A percentile compares a stretch with the other conserved stretches of the same genome.
Evolutionary conservation across 2,797 vertebrate species (phyloP).

Genomic region (Decapterus maruadsi): DNA sequence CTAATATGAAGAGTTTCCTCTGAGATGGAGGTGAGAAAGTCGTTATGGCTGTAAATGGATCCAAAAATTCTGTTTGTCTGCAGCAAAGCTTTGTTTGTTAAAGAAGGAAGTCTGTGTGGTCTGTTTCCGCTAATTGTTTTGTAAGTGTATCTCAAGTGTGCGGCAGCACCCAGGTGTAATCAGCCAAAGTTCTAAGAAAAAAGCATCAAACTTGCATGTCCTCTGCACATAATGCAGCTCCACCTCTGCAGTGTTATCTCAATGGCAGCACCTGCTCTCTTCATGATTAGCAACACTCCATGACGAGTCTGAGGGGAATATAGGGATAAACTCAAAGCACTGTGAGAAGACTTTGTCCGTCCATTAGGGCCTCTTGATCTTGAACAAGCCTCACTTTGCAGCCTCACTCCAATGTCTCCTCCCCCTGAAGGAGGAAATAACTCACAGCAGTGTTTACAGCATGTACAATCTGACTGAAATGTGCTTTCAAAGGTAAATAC

Average conservation of each 20-base stretch:
- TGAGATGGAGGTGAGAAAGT: not conserved
- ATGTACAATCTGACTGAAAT: not conserved
- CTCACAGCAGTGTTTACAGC: not conserved
- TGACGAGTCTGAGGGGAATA: conserved; percentile 55
- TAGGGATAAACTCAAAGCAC: conserved; percentile 50
- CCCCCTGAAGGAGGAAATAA: not conserved
- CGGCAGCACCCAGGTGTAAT: conserved; percentile 40
- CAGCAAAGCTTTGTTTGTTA: conserved; percentile 4
- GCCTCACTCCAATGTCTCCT: conserved; percentile 28
- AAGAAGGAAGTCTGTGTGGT: conserved; percentile 10
- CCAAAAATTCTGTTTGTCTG: not conserved
- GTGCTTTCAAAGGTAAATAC: not conserved
- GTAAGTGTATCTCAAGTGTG: conserved; percentile 21
- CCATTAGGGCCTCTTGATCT: conserved; percentile 51
- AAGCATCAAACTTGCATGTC: conserved; percentile 41
- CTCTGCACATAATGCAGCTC: conserved; percentile 40
- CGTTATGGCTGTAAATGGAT: conserved; percentile 12
- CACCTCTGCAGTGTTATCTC: conserved; percentile 65
- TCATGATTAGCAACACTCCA: conserved; percentile 56
- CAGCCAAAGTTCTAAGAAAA: conserved; percentile 47
- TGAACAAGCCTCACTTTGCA: conserved; percentile 31
- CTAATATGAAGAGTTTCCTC: conserved; percentile 10
- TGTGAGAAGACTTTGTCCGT: conserved; percentile 42
- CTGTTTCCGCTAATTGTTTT: conserved; percentile 28
- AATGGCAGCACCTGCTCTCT: conserved; percentile 65